phyloP scores from a whole-genome alignment of 2,888 invertebrate species.

The Rhamphomyia laevipes region DNA sequence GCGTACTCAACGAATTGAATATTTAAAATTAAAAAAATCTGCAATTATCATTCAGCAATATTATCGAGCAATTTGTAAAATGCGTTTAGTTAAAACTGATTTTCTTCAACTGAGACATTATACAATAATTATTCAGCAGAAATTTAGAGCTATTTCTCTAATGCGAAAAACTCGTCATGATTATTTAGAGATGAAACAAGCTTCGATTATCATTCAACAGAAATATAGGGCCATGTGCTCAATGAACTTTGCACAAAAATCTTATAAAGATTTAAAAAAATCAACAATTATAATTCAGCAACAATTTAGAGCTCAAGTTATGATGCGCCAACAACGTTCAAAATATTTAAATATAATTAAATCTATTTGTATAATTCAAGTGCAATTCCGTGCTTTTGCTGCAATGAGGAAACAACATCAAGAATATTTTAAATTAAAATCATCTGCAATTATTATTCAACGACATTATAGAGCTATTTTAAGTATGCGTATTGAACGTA shows the following conservation, averaged over 20 bases:
- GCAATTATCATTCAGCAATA: slow-evolving; percentile 25
- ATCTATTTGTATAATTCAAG: slow-evolving; percentile 2
- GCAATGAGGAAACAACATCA: background rate
- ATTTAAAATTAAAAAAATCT: slow-evolving; percentile 25
- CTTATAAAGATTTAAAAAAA: slow-evolving; percentile 15
- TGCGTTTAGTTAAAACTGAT: slow-evolving; percentile 22
- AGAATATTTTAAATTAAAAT: background rate
- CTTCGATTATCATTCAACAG: slow-evolving; percentile 3
- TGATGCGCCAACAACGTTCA: slow-evolving; percentile 11
- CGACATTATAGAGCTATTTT: slow-evolving; percentile 26
- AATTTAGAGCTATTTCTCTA: slow-evolving; percentile 14
- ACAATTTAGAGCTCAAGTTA: slow-evolving; percentile 28
- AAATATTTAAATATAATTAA: slow-evolving; percentile 17
- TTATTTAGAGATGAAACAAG: slow-evolving; percentile 18
- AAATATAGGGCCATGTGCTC: slow-evolving; percentile 8
- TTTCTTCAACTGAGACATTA: slow-evolving; percentile 17
- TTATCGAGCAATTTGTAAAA: slow-evolving; percentile 23
- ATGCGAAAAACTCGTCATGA: slow-evolving; percentile 21
- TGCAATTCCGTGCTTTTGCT: background rate
- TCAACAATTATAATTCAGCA: slow-evolving; percentile 33
- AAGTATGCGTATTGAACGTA: slow-evolving; percentile 14
- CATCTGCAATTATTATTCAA: slow-evolving; percentile 28
- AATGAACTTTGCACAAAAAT: slow-evolving; percentile 19
- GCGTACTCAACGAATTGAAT: slow-evolving; percentile 18
- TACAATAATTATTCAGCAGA: slow-evolving; percentile 28